Percentiles rank a stretch among this genome's conserved stretches.
These are phyloP conservation scores for Paramisgurnus dabryanus DNA, from an alignment of 2,113 vertebrate genomes.

Conservation along the genomic window DNA sequence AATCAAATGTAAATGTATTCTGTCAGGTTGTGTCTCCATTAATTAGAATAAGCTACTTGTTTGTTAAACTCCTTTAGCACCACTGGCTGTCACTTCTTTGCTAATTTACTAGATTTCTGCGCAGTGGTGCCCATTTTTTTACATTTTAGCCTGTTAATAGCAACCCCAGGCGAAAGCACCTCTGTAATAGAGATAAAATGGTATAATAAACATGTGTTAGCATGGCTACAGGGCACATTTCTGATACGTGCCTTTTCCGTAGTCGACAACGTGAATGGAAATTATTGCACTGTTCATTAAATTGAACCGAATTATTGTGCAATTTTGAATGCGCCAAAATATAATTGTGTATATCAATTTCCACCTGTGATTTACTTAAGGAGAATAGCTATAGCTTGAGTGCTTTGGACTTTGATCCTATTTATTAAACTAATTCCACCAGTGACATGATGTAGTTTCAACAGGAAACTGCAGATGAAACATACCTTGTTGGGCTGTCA, in stretches of 20 bases:
- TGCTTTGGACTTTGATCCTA: not conserved
- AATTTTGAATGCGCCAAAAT: not conserved
- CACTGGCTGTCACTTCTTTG: slow-evolving; percentile 39
- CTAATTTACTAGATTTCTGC: slow-evolving; percentile 36
- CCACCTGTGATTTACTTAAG: slow-evolving; percentile 39
- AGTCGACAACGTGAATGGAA: slow-evolving; percentile 27
- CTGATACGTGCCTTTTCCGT: slow-evolving; percentile 9
- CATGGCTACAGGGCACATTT: slow-evolving; percentile 1
- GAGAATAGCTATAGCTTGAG: slow-evolving; percentile 10
- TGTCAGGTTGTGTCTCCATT: slow-evolving; percentile 72
- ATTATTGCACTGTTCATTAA: slow-evolving; percentile 34
- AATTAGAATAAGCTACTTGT: slow-evolving; percentile 74
- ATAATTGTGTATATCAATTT: not conserved
- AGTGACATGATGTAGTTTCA: slow-evolving; percentile 36
- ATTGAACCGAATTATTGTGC: slow-evolving; percentile 19
- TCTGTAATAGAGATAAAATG: slow-evolving; percentile 38
- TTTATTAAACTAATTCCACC: not conserved
- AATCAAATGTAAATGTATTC: slow-evolving; percentile 77
- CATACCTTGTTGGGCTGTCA: slow-evolving; percentile 34
- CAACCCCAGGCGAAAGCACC: slow-evolving; percentile 42
- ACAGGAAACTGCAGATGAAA: slow-evolving; percentile 34
- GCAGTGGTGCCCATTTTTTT: slow-evolving; percentile 24
- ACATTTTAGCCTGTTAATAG: slow-evolving; percentile 47
- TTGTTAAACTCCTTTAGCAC: slow-evolving; percentile 74
- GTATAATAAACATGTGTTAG: slow-evolving; percentile 41